Conservation (phyloP, 2,888 invertebrate species). For the Trypoxylon attenuatum region DNA sequence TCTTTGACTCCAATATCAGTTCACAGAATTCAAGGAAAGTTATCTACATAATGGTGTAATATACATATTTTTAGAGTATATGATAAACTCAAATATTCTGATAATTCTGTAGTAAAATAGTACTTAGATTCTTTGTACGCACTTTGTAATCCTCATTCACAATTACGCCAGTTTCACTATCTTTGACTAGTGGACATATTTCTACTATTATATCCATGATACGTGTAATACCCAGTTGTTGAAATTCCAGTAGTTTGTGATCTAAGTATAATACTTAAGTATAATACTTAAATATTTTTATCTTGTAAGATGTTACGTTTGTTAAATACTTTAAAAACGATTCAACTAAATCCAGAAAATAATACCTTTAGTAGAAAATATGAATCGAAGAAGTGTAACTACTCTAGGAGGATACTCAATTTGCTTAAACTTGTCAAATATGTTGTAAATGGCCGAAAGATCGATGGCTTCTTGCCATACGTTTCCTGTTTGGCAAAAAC, state of each 20-base stretch:
- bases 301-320: neutral
- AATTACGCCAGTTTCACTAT: constrained; percentile 65
- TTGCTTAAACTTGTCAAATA: too few species aligned
- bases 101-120: neutral
- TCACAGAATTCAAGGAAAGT: constrained; percentile 81
- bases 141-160: constrained; percentile 76
- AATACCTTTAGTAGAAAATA: too few species aligned
- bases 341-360: neutral
- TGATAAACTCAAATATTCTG: neutral
- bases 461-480: too few species aligned
- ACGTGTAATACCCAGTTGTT: constrained; percentile 61
- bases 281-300: neutral
- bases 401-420: too few species aligned
- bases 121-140: neutral
- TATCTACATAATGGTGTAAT: constrained; percentile 57
- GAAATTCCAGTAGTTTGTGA: constrained; percentile 61
- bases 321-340: neutral
- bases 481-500: too few species aligned
- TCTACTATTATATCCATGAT: constrained; percentile 63
- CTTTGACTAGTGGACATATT: constrained; percentile 76
- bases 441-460: too few species aligned
- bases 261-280: constrained; percentile 21
- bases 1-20: constrained; percentile 72
- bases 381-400: too few species aligned
- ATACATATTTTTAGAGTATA: constrained; percentile 5